Conservation (phyloP, 2,797 vertebrate genomes). For the Myotis pilosus region DNA sequence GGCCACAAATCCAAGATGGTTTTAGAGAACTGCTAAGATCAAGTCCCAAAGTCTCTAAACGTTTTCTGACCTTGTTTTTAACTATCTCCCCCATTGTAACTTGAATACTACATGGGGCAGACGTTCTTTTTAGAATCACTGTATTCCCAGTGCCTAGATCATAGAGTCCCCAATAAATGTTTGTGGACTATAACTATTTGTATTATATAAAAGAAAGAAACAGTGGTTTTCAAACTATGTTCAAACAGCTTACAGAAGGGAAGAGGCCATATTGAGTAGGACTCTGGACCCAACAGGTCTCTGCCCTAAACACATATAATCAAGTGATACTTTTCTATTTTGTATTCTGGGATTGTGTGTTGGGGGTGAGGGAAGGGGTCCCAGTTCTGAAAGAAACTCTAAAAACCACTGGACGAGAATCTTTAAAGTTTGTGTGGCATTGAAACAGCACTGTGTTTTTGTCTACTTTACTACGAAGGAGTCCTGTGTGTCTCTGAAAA, state of each 20-base stretch:
- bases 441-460: not conserved
- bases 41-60: not conserved
- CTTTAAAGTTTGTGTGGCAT: not conserved
- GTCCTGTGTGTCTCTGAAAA: not conserved
- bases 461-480: not conserved
- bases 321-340: not conserved
- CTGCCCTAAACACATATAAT: not conserved
- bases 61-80: constrained; percentile 3
- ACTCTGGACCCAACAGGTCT: not conserved
- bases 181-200: not conserved
- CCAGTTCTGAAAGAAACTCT: constrained; percentile 13
- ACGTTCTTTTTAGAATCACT: not conserved
- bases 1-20: not conserved
- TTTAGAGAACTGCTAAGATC: not conserved
- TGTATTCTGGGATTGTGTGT: not conserved
- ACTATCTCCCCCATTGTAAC: not conserved
- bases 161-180: not conserved
- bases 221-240: not conserved
- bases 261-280: not conserved
- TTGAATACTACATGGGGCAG: not conserved
- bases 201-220: not conserved
- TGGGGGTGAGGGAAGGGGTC: not conserved
- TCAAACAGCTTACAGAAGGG: not conserved
- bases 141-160: not conserved
- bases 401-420: constrained; percentile 19